Evolutionary conservation across 2,797 vertebrate genomes (phyloP).

Genomic region (Periparus ater): DNA sequence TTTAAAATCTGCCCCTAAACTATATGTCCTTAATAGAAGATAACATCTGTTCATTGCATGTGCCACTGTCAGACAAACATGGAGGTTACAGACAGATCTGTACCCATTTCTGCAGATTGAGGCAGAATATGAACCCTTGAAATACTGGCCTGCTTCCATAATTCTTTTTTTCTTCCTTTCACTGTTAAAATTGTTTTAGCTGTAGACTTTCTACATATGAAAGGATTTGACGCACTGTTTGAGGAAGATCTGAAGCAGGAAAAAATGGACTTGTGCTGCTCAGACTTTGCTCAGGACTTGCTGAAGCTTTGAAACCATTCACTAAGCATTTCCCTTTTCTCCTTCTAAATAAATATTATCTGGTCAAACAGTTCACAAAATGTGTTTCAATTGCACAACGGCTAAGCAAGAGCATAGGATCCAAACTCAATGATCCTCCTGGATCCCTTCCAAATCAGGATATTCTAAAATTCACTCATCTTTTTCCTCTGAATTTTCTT

Average conservation of each 20-base stretch:
- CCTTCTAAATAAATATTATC: not conserved
- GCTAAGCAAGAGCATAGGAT: not conserved
- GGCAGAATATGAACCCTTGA: not conserved
- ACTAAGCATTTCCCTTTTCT: not conserved
- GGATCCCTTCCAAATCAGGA: not conserved
- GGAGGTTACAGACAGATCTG: not conserved
- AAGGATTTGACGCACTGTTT: not conserved
- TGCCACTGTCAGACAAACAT: not conserved
- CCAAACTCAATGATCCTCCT: accelerated
- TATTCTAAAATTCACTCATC: not conserved
- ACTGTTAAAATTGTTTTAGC: not conserved
- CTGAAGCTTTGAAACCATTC: not conserved
- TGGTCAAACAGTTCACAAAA: not conserved
- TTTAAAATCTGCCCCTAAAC: not conserved
- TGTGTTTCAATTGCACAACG: not conserved
- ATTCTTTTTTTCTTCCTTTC: not conserved
- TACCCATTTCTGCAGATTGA: not conserved
- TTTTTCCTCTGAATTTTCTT: not conserved
- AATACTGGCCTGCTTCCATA: not conserved
- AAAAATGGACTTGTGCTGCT: not conserved
- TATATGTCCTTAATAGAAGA: not conserved
- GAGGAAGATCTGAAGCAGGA: not conserved
- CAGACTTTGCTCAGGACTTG: not conserved
- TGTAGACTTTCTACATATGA: not conserved
- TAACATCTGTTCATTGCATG: not conserved